A percentile compares a stretch with the other conserved stretches of the same genome.
These are phyloP conservation scores for Prinia subflava DNA, from an alignment of 2,113 vertebrate genomes.

Conservation along the genomic window DNA sequence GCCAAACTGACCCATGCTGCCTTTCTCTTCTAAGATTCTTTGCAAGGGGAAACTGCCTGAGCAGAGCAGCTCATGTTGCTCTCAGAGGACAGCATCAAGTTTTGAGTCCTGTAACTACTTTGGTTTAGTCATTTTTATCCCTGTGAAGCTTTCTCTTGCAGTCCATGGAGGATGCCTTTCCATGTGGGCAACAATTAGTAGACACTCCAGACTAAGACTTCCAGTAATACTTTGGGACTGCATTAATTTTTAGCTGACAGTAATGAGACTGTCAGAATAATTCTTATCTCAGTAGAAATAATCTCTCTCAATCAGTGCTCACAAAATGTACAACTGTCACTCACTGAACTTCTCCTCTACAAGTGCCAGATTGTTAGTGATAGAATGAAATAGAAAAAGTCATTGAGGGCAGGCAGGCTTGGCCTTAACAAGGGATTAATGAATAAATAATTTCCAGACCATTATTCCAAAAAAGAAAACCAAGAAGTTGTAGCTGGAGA, in stretches of 20 bases:
- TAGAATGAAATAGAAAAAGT: neutral
- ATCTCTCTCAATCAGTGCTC: neutral
- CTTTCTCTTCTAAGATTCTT: neutral
- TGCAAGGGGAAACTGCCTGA: neutral
- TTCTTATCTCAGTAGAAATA: neutral
- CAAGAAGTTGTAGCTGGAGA: neutral
- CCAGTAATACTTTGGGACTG: neutral
- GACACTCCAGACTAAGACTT: neutral
- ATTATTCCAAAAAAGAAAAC: neutral
- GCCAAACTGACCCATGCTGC: neutral
- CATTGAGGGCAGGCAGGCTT: neutral
- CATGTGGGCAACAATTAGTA: constrained; percentile 1
- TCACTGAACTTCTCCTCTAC: neutral
- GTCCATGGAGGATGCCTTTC: neutral
- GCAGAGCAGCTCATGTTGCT: neutral
- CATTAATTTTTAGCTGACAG: constrained; percentile 17
- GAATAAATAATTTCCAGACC: neutral
- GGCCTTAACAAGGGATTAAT: neutral
- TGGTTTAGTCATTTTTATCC: neutral
- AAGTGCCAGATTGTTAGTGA: neutral
- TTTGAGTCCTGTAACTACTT: neutral
- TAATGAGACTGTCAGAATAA: constrained; percentile 17
- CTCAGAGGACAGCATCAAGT: neutral
- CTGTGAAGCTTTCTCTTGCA: neutral
- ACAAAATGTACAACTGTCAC: neutral